A percentile compares a stretch with the other conserved stretches of the same genome.
Conservation (phyloP, 2,113 vertebrate species). For the Nannobrachium achirus region DNA sequence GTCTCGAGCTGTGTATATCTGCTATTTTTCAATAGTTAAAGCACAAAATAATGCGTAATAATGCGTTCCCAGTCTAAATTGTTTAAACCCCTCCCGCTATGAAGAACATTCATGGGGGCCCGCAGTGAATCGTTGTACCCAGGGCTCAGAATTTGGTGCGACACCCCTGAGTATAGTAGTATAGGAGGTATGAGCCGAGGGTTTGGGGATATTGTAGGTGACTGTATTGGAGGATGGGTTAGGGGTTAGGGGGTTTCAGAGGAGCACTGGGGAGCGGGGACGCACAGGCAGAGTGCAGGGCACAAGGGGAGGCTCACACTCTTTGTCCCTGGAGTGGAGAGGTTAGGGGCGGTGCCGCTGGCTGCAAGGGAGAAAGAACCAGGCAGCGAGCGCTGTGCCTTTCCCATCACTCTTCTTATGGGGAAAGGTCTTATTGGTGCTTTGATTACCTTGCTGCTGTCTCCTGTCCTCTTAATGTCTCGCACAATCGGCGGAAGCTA, state of each 20-base stretch:
- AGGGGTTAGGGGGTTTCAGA: background rate
- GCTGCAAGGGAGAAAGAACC: slow-evolving; percentile 14
- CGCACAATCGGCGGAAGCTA: too few relatives aligned
- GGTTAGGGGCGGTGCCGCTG: slow-evolving; percentile 6
- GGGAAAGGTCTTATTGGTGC: slow-evolving; percentile 15
- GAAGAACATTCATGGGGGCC: too few relatives aligned
- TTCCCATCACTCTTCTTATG: slow-evolving; percentile 34
- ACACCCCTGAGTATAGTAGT: too few relatives aligned
- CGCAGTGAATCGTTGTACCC: too few relatives aligned
- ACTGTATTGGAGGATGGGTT: background rate
- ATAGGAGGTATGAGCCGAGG: slow-evolving; percentile 10
- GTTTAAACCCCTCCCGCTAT: too few relatives aligned
- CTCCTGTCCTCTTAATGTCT: background rate
- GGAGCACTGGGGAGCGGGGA: background rate
- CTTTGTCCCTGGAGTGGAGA: slow-evolving; percentile 49
- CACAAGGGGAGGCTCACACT: slow-evolving; percentile 15
- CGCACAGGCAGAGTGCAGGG: slow-evolving; percentile 24
- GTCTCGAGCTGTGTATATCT: too few relatives aligned
- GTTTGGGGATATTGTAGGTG: background rate
- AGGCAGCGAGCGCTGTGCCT: slow-evolving; percentile 39
- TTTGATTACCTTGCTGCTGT: background rate
- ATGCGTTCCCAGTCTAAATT: too few relatives aligned
- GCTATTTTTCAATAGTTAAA: too few relatives aligned
- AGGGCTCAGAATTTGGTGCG: too few relatives aligned
- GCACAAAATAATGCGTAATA: too few relatives aligned